Conservation (phyloP, 1,140 invertebrate species). For the Mamestra configurata region DNA sequence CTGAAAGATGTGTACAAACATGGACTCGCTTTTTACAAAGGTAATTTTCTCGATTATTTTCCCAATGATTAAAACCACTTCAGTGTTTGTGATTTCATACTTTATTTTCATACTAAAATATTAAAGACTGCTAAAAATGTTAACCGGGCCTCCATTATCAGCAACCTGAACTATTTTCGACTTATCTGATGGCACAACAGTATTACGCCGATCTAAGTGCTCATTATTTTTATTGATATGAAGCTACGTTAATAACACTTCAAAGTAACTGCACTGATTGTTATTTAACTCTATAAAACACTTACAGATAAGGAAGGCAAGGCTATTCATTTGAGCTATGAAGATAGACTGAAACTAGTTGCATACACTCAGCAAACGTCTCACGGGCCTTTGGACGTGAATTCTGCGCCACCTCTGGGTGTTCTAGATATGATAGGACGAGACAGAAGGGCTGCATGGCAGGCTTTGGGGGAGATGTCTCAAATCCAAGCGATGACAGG, state of each 20-base stretch:
- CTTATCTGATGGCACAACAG: constrained; percentile 7
- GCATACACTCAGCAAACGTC: constrained; percentile 97
- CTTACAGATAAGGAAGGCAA: constrained; percentile 96
- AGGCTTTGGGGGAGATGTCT: constrained; percentile 95
- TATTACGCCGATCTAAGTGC: constrained; percentile 8
- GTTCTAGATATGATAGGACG: constrained; percentile 98
- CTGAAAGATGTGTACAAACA: constrained; percentile 95
- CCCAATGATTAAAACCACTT: background rate
- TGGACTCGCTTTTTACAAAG: constrained; percentile 96
- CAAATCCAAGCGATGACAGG: constrained; percentile 96
- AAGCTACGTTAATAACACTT: background rate
- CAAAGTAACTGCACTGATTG: constrained; percentile 21
- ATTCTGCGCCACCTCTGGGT: constrained; percentile 94
- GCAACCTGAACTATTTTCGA: background rate
- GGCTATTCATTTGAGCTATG: constrained; percentile 97
- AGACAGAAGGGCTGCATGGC: constrained; percentile 97
- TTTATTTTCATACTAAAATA: constrained; percentile 12
- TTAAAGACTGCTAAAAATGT: background rate
- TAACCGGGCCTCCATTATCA: background rate
- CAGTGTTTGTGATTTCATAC: background rate
- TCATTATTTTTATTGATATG: constrained; percentile 37
- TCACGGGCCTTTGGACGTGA: constrained; percentile 94
- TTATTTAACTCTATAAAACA: background rate
- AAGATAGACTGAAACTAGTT: constrained; percentile 96
- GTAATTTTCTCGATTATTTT: constrained; percentile 85